Conservation (phyloP, 2,113 vertebrate genomes). For the Anseranas semipalmata region DNA sequence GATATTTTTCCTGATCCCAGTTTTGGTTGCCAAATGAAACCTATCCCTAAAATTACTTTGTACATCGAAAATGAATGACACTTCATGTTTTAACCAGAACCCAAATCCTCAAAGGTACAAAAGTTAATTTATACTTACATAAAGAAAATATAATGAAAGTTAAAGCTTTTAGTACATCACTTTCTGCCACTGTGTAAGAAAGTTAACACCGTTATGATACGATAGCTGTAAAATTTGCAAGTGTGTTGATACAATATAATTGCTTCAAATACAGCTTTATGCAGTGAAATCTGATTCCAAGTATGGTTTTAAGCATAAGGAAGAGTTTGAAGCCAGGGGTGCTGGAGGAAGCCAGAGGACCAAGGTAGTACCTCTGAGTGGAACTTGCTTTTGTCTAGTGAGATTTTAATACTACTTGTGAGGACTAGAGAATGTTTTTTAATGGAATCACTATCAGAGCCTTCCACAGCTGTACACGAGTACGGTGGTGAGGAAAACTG, state of each 20-base stretch:
- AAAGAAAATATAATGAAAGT: background rate
- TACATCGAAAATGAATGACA: background rate
- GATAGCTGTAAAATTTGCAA: background rate
- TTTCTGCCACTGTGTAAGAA: background rate
- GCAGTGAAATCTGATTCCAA: background rate
- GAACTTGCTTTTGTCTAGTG: background rate
- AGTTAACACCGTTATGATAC: background rate
- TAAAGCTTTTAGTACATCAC: background rate
- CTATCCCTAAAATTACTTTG: background rate
- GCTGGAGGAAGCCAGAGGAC: background rate
- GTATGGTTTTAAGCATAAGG: background rate
- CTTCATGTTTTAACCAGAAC: background rate
- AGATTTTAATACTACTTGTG: background rate
- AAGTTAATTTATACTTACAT: background rate
- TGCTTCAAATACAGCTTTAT: background rate
- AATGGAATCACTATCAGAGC: background rate
- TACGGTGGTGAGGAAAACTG: background rate
- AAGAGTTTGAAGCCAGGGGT: background rate
- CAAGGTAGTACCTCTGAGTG: no score
- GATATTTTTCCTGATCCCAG: background rate
- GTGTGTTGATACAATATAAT: background rate
- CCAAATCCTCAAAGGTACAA: background rate
- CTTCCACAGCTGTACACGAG: background rate
- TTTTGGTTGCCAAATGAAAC: background rate
- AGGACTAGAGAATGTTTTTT: background rate